Evolutionary conservation across 2,113 vertebrate species (phyloP), one percentile per base, ranked within the genome.

Genomic region (Varanus komodoensis): DNA sequence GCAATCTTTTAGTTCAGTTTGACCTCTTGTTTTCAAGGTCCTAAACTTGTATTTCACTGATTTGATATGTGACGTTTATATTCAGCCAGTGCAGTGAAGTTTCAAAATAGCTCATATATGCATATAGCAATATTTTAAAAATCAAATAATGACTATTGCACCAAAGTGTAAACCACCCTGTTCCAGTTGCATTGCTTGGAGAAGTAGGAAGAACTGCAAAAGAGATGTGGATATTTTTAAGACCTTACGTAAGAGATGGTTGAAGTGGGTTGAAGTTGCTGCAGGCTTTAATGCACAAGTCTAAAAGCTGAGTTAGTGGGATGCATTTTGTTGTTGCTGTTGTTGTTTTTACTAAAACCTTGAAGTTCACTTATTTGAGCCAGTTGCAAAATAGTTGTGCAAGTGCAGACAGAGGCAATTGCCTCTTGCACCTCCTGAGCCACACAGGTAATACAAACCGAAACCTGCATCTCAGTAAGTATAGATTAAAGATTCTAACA

Each of bases 141-240:
- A 93, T 11, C 0, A 0, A 23, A 44, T 0, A 3, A 1, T 19
- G 25, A 1, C 2, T 1, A 5, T 1, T 0, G 5, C 17, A 48
- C 81, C n/a, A 4, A 1, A 50, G n/a, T 73, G 48, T 86, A 73
- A 19, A 1, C 7, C 25, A 27, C 27, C 0, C 8, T 5, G 34
- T 1, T 1, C 84, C 23, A 0, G 2, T 84, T 77, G n/a, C 34
- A 50, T 83, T 48, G 88, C 0, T 87, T 0, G 2, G 57, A 48
- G 68, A 82, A 89, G 89, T 61, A 6, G 0, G 0, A 21, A 32
- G n/a, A 82, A 86, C 85, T 77, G 2, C 1, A 34, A 85, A 83
- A 0, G 61, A 2, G 81, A 71, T 68, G 80, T 74, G 82, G 89
- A 75, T 0, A 64, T 0, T 83, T 44, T 4, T 0, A 1, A 84